These are phyloP conservation scores for Coccyzus lansbergi DNA, from an alignment of 2,797 vertebrate species.

Conservation along the genomic window DNA sequence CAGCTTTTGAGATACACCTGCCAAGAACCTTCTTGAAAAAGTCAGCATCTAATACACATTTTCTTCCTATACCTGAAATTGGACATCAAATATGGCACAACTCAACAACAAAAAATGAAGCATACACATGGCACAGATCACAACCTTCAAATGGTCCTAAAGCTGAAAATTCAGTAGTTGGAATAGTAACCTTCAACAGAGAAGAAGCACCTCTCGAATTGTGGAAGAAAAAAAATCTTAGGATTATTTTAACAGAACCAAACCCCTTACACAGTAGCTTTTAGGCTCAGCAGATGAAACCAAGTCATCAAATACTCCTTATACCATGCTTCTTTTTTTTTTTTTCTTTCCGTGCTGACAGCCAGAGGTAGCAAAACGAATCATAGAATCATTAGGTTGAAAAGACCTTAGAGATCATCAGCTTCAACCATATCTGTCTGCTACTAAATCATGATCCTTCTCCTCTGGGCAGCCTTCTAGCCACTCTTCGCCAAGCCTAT, in stretches of 20 bases:
- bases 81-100: background rate
- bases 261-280: fast-evolving
- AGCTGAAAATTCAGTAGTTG: slow-evolving; percentile 85
- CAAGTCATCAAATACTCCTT: background rate
- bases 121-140: slow-evolving; percentile 89
- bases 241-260: background rate
- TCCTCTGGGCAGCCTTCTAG: too few species aligned
- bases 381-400: too few species aligned
- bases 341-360: too few species aligned
- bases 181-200: slow-evolving; percentile 90
- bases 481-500: too few species aligned
- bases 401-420: too few species aligned
- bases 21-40: background rate
- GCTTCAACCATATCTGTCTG: too few species aligned
- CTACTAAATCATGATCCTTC: too few species aligned
- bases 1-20: background rate
- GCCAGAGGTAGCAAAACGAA: too few species aligned
- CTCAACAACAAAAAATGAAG: background rate
- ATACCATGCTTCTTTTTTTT: background rate
- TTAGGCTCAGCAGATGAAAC: background rate
- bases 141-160: slow-evolving; percentile 85
- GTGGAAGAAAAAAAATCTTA: slow-evolving; percentile 68
- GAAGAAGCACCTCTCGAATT: slow-evolving; percentile 87
- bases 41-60: background rate
- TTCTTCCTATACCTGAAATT: background rate